phyloP scores from a whole-genome alignment of 2,113 vertebrate genomes.

The Peromyscus californicus region DNA sequence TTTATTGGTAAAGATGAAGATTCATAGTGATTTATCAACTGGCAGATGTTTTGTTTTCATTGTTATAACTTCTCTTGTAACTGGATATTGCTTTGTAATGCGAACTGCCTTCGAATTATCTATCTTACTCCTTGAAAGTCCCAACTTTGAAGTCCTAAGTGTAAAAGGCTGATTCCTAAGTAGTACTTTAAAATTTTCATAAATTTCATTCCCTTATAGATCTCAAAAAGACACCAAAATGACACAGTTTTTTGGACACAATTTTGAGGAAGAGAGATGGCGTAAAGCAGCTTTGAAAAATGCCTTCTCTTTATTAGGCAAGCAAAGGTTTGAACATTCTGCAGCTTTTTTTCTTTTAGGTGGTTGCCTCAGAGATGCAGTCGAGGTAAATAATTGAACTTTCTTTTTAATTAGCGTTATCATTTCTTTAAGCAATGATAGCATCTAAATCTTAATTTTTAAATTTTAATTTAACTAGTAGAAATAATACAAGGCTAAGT shows the following conservation, averaged over 20 bases:
- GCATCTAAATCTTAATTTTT: neutral
- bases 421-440: constrained; percentile 31
- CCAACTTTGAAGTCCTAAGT: neutral
- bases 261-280: constrained; percentile 97
- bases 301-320: constrained; percentile 97
- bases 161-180: constrained; percentile 46
- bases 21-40: neutral
- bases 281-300: constrained; percentile 98
- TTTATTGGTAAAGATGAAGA: constrained; percentile 22
- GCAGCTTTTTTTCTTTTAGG: constrained; percentile 98
- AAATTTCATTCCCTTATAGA: constrained; percentile 84
- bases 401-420: neutral
- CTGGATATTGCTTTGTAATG: neutral
- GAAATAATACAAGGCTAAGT: constrained; percentile 35
- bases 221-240: constrained; percentile 96
- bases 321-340: constrained; percentile 98
- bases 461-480: constrained; percentile 55
- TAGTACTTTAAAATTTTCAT: constrained; percentile 40
- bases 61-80: neutral
- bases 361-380: constrained; percentile 96
- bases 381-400: constrained; percentile 92
- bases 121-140: neutral
- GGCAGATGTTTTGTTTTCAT: constrained; percentile 43
- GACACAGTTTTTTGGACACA: constrained; percentile 99
- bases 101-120: neutral